phyloP scores from a whole-genome alignment of 2,113 vertebrate genomes.

The Vulpes vulpes region DNA sequence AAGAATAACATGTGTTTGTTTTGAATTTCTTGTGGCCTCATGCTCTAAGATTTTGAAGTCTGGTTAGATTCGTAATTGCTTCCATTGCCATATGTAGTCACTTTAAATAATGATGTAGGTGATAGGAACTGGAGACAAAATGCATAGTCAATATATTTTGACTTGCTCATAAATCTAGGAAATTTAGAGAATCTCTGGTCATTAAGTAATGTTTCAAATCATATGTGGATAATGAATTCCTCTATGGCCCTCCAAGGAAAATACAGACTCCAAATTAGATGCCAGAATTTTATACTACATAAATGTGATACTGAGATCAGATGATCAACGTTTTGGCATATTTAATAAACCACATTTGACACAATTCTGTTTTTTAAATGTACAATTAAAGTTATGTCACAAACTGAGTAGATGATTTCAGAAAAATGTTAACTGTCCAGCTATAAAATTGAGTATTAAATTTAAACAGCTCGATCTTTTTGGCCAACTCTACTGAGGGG shows the following conservation, averaged over 20 bases:
- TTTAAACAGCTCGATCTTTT: background rate
- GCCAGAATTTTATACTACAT: background rate
- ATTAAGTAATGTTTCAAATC: slow-evolving; percentile 66
- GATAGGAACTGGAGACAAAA: slow-evolving; percentile 44
- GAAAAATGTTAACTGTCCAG: slow-evolving; percentile 41
- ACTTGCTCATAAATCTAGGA: slow-evolving; percentile 71
- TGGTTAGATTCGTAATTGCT: background rate
- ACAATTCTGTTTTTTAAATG: background rate
- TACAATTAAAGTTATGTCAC: slow-evolving; percentile 19
- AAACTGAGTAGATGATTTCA: slow-evolving; percentile 21
- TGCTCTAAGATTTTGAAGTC: background rate
- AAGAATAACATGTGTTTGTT: background rate
- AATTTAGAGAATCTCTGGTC: slow-evolving; percentile 57
- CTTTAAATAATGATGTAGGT: slow-evolving; percentile 58
- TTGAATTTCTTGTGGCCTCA: background rate
- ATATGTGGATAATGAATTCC: slow-evolving; percentile 58
- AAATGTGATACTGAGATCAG: background rate
- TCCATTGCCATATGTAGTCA: background rate
- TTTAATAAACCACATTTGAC: background rate
- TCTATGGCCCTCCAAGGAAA: background rate
- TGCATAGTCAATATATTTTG: slow-evolving; percentile 54
- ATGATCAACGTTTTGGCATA: background rate
- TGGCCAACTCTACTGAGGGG: background rate
- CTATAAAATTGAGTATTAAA: slow-evolving; percentile 26
- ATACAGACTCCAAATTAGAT: background rate